Percentiles rank a stretch among this genome's conserved stretches.
These are phyloP conservation scores for Thryonomys swinderianus DNA, from an alignment of 2,113 vertebrate species.

Conservation along the genomic window DNA sequence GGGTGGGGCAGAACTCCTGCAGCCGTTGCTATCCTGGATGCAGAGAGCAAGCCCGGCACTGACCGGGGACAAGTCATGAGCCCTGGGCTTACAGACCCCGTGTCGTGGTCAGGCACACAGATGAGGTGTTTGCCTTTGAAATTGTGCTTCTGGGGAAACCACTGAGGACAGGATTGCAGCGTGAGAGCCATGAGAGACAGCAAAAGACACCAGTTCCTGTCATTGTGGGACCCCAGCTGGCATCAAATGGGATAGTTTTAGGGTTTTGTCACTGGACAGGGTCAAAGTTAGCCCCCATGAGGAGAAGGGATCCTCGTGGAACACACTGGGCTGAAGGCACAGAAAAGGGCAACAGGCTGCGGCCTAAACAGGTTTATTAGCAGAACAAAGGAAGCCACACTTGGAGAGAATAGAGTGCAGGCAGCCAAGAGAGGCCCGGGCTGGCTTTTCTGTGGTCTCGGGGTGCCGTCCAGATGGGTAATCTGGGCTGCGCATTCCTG, in stretches of 20 bases:
- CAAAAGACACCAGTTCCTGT: fast-evolving
- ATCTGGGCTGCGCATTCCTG: not conserved
- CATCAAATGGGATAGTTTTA: not conserved
- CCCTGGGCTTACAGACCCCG: not conserved
- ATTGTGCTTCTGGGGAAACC: not conserved
- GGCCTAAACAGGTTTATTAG: not conserved
- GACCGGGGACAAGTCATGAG: not conserved
- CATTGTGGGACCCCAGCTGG: fast-evolving
- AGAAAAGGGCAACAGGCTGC: not conserved
- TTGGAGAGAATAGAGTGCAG: too few species aligned
- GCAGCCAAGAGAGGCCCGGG: not conserved
- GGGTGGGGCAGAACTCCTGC: fast-evolving
- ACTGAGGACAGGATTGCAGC: not conserved
- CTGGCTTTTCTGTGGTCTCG: not conserved
- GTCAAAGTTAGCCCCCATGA: not conserved
- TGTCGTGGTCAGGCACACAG: not conserved
- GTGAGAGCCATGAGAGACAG: not conserved
- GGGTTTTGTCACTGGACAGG: not conserved
- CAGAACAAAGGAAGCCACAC: not conserved
- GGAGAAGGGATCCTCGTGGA: not conserved
- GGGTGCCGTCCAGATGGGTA: not conserved
- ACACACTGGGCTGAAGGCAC: not conserved
- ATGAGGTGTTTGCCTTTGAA: not conserved
- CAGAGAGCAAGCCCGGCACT: not conserved
- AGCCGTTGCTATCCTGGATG: too few species aligned